Evolutionary conservation across 2,888 invertebrate species (phyloP), one percentile per base, ranked within the genome.

Genomic region (Corbicula japonica): DNA sequence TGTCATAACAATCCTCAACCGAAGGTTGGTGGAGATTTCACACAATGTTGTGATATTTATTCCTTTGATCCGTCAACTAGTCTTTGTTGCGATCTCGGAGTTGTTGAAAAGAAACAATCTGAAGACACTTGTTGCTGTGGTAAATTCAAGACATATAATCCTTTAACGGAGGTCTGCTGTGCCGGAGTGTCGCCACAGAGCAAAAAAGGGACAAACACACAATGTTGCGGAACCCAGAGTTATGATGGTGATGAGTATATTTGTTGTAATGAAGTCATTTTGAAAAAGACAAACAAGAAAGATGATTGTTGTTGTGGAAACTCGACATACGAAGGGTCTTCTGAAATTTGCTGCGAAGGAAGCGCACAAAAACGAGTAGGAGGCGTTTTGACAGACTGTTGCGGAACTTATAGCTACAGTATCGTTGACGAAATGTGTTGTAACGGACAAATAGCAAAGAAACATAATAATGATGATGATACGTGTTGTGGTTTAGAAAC

Each of bases 291-390:
- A 30, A 63, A 54, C 18, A 15, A 35, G 1, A 44, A 34, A n/a
- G 78, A 78, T 28, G 63, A 73, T 50, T 52, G 62, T n/a, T 73
- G 72, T 38, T 78, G 78, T 50, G 78, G 78, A 54, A 73, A 69
- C 30, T 34, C 60, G n/a, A 63, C 78, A 15, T 56, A 48, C 8
- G 60, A 79, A 34, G 65, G 56, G 0, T 35, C 32, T 18, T 30
- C 26, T 3, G 79, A 79, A 66, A 79, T 79, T 8, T 79, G 79
- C 34, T 79, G 79, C 34, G 44, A 73, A 15, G 74, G 68, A 30
- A 60, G 30, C 18, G 35, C 66, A 15, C 52, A 66, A 41, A 66
- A 50, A 23, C 60, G 50, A n/a, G 34, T 30, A n/a, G 52, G 52
- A 15, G 66, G 74, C 28, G 26, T 28, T 15, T 21, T 50, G 12